A percentile compares a stretch with the other conserved stretches of the same genome.
Evolutionary conservation across 2,113 vertebrate species (phyloP).

Genomic region (Ammodytes dubius): DNA sequence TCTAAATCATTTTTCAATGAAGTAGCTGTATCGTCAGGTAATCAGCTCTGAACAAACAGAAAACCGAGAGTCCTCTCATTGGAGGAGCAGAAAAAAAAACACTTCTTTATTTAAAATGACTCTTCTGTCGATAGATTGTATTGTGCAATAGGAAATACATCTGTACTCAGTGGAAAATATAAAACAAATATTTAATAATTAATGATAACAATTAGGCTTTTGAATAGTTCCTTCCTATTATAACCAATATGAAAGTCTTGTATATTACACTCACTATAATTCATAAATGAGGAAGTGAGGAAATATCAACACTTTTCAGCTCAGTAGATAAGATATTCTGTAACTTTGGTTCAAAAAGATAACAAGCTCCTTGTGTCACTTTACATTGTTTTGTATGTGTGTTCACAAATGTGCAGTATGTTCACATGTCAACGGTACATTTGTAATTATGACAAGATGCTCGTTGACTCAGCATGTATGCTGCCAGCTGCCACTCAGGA

Average conservation of each 20-base stretch:
- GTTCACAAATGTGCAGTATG: conserved; percentile 2
- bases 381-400: not conserved
- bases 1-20: not conserved
- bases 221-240: not conserved
- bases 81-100: not conserved
- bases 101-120: not conserved
- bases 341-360: not conserved
- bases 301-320: not conserved
- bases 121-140: not conserved
- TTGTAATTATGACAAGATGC: conserved; percentile 3
- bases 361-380: not conserved
- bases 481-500: conserved; percentile 40
- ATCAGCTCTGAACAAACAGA: not conserved
- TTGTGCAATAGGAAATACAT: not conserved
- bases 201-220: not conserved
- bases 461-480: conserved; percentile 33
- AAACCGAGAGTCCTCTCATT: not conserved
- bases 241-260: not conserved
- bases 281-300: too few relatives aligned
- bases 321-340: not conserved
- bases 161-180: not conserved
- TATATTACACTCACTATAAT: not conserved
- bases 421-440: not conserved
- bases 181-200: not conserved
- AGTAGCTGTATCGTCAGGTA: too few relatives aligned